Percentiles rank a stretch among this genome's conserved stretches.
Conservation (phyloP, 2,797 vertebrate genomes). For the Oophaga sylvatica region DNA sequence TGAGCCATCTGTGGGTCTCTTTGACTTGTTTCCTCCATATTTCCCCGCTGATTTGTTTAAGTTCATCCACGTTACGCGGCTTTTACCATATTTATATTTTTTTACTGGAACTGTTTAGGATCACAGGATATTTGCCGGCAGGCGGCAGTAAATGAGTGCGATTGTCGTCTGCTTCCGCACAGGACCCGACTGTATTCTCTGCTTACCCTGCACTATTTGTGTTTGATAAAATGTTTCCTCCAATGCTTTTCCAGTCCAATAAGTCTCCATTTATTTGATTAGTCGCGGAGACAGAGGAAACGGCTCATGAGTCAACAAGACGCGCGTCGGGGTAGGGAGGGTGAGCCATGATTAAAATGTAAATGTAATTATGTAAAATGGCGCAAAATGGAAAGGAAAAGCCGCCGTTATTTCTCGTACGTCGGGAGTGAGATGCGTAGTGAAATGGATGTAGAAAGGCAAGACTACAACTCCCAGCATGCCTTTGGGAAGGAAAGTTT, state of each 20-base stretch:
- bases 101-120: slow-evolving; percentile 16
- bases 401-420: background rate
- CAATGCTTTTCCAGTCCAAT: background rate
- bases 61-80: background rate
- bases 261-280: slow-evolving; percentile 18
- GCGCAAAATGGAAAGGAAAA: background rate
- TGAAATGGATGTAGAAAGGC: background rate
- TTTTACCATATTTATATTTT: background rate
- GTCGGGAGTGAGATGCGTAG: background rate
- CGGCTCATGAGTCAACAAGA: slow-evolving; percentile 21
- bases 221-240: slow-evolving; percentile 31
- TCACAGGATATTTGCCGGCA: background rate
- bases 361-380: slow-evolving; percentile 38
- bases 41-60: background rate
- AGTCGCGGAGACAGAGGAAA: background rate
- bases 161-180: slow-evolving; percentile 1
- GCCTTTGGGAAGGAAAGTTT: background rate
- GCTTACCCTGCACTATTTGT: background rate
- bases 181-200: slow-evolving; percentile 2
- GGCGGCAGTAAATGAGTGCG: background rate
- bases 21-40: background rate
- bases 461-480: background rate
- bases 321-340: background rate
- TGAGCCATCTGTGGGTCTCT: no score
- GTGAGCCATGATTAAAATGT: slow-evolving; percentile 21